Evolutionary conservation across 2,113 vertebrate genomes (phyloP).

Genomic region (Dicerorhinus sumatrensis): DNA sequence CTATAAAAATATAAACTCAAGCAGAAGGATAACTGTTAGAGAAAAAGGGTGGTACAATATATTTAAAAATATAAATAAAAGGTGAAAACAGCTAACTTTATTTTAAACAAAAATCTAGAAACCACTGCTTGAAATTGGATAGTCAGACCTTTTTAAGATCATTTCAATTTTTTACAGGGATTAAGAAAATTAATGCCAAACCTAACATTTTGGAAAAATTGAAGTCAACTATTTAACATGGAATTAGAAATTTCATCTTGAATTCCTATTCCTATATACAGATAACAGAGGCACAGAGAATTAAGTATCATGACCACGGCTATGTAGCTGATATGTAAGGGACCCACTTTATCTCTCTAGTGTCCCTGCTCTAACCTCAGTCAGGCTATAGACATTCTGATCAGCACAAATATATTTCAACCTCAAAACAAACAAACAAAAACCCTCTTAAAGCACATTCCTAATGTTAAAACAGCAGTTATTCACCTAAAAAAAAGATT

Average conservation of each 20-base stretch:
- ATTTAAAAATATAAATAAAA: not conserved
- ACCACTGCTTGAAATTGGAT: not conserved
- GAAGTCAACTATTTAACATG: not conserved
- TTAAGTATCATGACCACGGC: not conserved
- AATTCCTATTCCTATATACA: not conserved
- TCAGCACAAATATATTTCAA: not conserved
- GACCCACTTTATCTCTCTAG: not conserved
- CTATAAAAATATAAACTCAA: not conserved
- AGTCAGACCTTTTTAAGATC: not conserved
- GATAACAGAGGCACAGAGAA: not conserved
- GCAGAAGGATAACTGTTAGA: not conserved
- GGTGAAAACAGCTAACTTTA: not conserved
- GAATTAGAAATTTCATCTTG: not conserved
- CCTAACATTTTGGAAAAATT: conserved; percentile 39
- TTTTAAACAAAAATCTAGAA: conserved; percentile 1
- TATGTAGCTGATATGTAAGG: not conserved
- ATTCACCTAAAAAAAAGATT: not conserved
- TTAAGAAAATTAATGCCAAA: conserved; percentile 11
- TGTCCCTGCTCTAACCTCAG: not conserved
- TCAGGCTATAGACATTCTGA: not conserved
- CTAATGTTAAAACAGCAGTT: not conserved
- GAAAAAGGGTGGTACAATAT: not conserved
- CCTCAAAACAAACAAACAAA: not conserved
- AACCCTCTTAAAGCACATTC: not conserved
- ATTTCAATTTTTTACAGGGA: not conserved